These are phyloP conservation scores for Disparrhopalites patrizii DNA, from an alignment of 2,888 invertebrate genomes.

Conservation along the genomic window DNA sequence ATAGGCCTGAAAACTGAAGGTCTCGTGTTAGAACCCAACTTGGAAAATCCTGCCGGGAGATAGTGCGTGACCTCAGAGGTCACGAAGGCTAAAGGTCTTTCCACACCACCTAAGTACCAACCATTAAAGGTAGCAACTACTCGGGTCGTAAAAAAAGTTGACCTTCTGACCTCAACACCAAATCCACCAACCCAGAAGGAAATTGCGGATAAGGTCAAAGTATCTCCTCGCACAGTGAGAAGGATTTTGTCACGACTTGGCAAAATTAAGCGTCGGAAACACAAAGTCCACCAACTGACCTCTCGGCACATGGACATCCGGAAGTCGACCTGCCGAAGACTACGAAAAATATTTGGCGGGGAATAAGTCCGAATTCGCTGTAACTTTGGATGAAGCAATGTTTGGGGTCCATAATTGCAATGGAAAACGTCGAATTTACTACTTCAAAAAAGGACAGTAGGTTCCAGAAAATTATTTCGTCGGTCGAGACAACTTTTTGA, in stretches of 20 bases:
- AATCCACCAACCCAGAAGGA: constrained; percentile 8
- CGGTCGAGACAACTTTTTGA: constrained; percentile 10
- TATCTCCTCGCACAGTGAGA: not conserved
- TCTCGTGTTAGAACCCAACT: not conserved
- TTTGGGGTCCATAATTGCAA: constrained; percentile 19
- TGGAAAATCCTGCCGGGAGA: not conserved
- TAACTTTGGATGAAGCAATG: constrained; percentile 28
- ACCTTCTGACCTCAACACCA: not conserved
- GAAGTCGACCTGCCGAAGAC: constrained; percentile 1
- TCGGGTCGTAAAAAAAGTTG: not conserved
- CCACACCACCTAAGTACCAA: not conserved
- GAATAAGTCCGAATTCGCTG: constrained; percentile 15
- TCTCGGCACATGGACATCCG: not conserved
- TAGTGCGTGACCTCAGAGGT: not conserved
- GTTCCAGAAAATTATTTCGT: no score
- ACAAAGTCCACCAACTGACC: not conserved
- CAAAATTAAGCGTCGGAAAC: not conserved
- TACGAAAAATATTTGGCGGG: constrained; percentile 15
- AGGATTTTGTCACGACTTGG: not conserved
- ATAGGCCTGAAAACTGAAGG: not conserved
- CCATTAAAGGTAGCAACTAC: not conserved
- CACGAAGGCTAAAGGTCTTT: not conserved
- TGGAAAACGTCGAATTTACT: constrained; percentile 14
- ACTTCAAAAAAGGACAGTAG: not conserved
- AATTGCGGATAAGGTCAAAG: constrained; percentile 9